Conservation (phyloP, 1,140 invertebrate species). For the Holotrichia oblita region DNA sequence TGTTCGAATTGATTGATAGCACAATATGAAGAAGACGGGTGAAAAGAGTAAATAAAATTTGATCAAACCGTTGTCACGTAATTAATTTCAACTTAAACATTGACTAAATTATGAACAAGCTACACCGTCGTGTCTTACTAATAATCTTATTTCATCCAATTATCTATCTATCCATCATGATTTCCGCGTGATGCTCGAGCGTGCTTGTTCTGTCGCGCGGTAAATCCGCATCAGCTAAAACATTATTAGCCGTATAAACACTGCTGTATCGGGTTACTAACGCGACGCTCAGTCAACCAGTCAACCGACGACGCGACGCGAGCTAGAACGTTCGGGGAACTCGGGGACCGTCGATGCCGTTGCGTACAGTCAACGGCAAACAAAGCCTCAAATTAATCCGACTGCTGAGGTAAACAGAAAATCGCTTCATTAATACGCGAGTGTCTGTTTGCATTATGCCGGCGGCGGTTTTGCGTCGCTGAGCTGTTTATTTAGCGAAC, state of each 20-base stretch:
- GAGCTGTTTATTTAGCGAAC: neutral
- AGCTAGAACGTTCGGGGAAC: neutral
- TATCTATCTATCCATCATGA: neutral
- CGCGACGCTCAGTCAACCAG: slow-evolving; percentile 8
- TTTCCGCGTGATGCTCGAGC: neutral
- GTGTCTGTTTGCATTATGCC: slow-evolving; percentile 1
- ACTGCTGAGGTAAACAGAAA: neutral
- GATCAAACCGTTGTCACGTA: too few species aligned
- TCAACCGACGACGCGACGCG: neutral
- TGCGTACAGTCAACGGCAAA: neutral
- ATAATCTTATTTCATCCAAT: neutral
- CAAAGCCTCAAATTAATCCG: slow-evolving; percentile 16
- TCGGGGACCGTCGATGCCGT: neutral
- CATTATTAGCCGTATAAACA: slow-evolving; percentile 7
- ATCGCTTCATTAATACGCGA: slow-evolving; percentile 20
- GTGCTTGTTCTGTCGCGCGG: neutral
- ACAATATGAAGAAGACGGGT: too few species aligned
- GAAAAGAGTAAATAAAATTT: too few species aligned
- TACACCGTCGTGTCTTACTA: too few species aligned
- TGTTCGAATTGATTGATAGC: neutral
- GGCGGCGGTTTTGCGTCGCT: neutral
- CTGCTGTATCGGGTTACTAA: neutral
- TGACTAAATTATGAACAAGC: too few species aligned
- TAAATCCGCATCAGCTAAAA: neutral
- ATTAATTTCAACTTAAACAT: too few species aligned